Evolutionary conservation across 2,113 vertebrate species (phyloP).

Genomic region (Limnothrissa miodon): DNA sequence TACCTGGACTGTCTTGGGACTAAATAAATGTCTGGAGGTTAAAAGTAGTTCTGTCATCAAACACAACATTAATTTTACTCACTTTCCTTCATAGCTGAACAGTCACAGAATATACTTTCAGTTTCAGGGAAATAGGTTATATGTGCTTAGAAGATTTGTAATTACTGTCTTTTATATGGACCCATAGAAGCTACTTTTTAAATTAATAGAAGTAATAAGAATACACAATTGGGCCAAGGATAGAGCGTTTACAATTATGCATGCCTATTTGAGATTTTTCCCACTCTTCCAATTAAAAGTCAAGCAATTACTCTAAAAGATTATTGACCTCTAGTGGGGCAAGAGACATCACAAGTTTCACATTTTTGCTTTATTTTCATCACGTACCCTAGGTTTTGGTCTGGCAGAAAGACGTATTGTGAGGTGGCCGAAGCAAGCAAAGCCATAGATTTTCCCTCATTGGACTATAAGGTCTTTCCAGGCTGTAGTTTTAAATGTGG

Average conservation of each 20-base stretch:
- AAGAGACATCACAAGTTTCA: constrained; percentile 76
- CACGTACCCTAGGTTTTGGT: neutral
- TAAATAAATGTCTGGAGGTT: constrained; percentile 59
- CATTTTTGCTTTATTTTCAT: constrained; percentile 71
- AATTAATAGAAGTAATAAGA: constrained; percentile 78
- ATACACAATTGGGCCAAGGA: constrained; percentile 69
- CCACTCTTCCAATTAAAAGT: constrained; percentile 81
- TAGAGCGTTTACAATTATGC: constrained; percentile 67
- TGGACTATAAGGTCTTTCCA: neutral
- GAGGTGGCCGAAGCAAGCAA: neutral
- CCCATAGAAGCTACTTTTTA: constrained; percentile 76
- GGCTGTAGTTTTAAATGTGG: neutral
- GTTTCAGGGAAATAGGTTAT: constrained; percentile 80
- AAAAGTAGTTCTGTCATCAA: constrained; percentile 60
- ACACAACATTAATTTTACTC: constrained; percentile 59
- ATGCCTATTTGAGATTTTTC: constrained; percentile 73
- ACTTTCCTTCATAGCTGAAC: constrained; percentile 71
- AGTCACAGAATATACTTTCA: constrained; percentile 71
- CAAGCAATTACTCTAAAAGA: constrained; percentile 81
- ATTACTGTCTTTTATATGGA: constrained; percentile 77
- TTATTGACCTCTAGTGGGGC: constrained; percentile 83
- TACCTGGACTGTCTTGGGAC: constrained; percentile 48
- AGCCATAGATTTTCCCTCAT: constrained; percentile 52
- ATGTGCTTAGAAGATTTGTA: constrained; percentile 80
- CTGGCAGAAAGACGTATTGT: neutral